Conservation (phyloP, 2,888 invertebrate species). For the Seladonia tumulorum region DNA sequence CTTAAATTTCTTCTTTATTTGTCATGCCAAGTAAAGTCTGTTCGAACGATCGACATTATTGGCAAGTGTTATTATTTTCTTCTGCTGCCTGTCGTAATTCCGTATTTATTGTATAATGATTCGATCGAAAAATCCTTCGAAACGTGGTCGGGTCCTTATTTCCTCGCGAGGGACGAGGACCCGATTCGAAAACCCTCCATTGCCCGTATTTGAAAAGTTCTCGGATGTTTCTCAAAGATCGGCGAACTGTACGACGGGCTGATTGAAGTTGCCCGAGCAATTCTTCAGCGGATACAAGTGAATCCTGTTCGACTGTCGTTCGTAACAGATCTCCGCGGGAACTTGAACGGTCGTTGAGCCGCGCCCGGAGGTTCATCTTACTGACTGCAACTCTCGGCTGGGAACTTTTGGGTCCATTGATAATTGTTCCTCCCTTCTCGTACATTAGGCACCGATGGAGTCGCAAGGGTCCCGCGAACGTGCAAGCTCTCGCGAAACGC, state of each 20-base stretch:
- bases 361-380: too few relatives aligned
- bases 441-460: too few relatives aligned
- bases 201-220: conserved; percentile 44
- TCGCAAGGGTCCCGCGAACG: too few relatives aligned
- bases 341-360: conserved; percentile 36
- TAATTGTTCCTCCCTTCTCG: too few relatives aligned
- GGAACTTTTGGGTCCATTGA: too few relatives aligned
- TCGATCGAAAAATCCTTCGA: neutral
- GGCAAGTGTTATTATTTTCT: neutral
- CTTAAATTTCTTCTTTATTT: neutral
- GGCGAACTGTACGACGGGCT: conserved; percentile 29
- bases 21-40: neutral
- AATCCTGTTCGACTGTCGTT: conserved; percentile 25
- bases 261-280: conserved; percentile 44
- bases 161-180: neutral
- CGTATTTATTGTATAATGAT: neutral
- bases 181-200: conserved; percentile 4
- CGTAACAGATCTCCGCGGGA: conserved; percentile 39
- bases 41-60: neutral
- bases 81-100: neutral
- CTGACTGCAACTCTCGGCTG: too few relatives aligned
- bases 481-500: too few relatives aligned
- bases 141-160: neutral
- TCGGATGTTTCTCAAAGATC: conserved; percentile 45
- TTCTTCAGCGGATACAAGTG: conserved; percentile 44